Evolutionary conservation across 2,797 vertebrate species (phyloP).

Genomic region (Neostethus bicornis): DNA sequence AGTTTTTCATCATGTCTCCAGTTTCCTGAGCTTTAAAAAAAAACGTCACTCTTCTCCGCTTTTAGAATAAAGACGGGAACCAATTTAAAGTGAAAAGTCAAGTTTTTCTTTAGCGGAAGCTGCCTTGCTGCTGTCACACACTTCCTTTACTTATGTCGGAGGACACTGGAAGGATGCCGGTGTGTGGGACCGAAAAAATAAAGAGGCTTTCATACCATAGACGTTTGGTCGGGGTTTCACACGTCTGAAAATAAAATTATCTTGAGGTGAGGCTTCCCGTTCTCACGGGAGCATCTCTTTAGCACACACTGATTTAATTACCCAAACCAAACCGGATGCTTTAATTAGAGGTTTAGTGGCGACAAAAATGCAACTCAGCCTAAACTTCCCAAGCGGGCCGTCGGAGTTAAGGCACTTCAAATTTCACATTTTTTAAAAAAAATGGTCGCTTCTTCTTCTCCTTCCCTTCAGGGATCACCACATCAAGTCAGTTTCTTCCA

Average conservation of each 20-base stretch:
- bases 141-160: not conserved
- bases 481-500: too few relatives aligned
- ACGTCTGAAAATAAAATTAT: constrained; percentile 5
- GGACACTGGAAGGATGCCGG: not conserved
- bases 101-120: not conserved
- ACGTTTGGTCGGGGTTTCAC: constrained; percentile 1
- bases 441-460: too few relatives aligned
- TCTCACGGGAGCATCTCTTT: constrained; percentile 16
- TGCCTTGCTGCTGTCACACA: not conserved
- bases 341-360: too few relatives aligned
- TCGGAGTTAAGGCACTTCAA: too few relatives aligned
- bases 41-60: not conserved
- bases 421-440: too few relatives aligned
- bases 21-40: not conserved
- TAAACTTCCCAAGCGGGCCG: too few relatives aligned
- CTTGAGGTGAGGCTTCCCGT: constrained; percentile 12
- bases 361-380: too few relatives aligned
- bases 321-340: constrained; percentile 1
- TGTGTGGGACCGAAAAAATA: not conserved
- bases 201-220: not conserved
- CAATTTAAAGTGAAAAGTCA: not conserved
- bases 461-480: too few relatives aligned
- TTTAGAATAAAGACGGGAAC: not conserved
- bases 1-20: not conserved
- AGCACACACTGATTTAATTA: constrained; percentile 18